phyloP scores from a whole-genome alignment of 2,797 vertebrate species.

The Acanthornis magna region DNA sequence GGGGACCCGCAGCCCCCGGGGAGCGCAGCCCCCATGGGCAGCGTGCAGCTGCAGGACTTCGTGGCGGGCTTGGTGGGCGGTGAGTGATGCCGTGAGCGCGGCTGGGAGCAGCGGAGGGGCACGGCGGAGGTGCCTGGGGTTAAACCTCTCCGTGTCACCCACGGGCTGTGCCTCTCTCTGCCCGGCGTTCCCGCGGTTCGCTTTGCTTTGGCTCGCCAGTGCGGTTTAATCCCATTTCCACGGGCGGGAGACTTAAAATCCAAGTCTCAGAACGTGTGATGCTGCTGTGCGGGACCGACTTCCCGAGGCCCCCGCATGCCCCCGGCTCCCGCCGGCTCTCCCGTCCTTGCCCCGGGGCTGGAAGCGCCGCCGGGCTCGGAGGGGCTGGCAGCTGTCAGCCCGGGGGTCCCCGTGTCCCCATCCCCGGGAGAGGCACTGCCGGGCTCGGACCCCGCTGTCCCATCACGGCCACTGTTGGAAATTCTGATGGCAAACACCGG shows the following conservation, averaged over 20 bases:
- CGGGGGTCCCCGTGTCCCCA: not conserved
- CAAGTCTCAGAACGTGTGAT: accelerated
- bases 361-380: not conserved
- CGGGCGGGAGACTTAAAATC: not conserved
- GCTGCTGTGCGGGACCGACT: not conserved
- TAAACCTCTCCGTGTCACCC: not conserved
- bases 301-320: accelerated
- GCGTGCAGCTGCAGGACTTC: slow-evolving; percentile 86
- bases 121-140: not conserved
- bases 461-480: not conserved
- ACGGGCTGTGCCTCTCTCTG: not conserved
- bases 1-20: too few species aligned
- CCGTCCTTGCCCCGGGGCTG: not conserved
- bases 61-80: slow-evolving; percentile 91
- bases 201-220: accelerated
- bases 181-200: not conserved
- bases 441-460: not conserved
- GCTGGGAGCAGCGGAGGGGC: not conserved
- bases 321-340: not conserved
- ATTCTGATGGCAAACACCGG: not conserved
- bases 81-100: slow-evolving; percentile 68
- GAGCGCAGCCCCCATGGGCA: slow-evolving; percentile 57
- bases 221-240: not conserved
- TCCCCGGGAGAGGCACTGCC: not conserved
- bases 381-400: not conserved